Base-by-base conservation (phyloP, 2,797 vertebrate genomes). In the Ctenosaura bakeri region DNA sequence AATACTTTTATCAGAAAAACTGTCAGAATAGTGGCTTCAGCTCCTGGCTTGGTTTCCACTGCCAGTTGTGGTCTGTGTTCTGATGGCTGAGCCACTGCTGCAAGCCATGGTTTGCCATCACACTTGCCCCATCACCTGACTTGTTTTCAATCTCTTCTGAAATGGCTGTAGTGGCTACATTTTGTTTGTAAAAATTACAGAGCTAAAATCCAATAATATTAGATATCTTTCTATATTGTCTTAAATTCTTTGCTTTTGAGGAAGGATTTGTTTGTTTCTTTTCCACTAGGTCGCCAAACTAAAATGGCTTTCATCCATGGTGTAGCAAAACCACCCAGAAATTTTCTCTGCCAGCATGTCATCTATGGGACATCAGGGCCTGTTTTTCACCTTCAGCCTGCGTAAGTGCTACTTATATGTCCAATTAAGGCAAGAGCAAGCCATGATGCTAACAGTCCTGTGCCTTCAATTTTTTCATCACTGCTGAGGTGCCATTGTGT, bases 241-340 rank as follows among this genome's bases (percentile, higher is more conserved):
- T 24, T 24, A 59, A 14, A 32, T 3, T 69, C 42, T 69, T 59
- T n/a, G 14, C 24, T 9, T 74, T 26, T 50, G 42, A 22, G 9
- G 32, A n/a, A 13, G 9, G 12, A 69, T 32, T 90, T 94, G 5
- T 6, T 62, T 62, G 59, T 20, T 62, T 88, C 84, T 46, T 88
- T 2, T 89, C 1, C n/a, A 10, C 92, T 90, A 99, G 98, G 98
- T 64, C 97, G 98, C 82, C 98, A 98, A 97, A 97, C 98, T 94
- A 99, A 99, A 97, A 97, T 98, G 97, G 98, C 98, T 76, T 98
- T 98, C 90, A 93, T 98, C 94, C 97, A 98, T 87, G 96, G 97
- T n/a, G 97, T 96, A 95, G 98, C 98, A 92, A 99, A 98, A 96
- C 98, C 98, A 87, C 97, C 97, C 13, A 98, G 98, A 94, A 95